Percentiles rank a stretch among this genome's conserved stretches.
Evolutionary conservation across 2,797 vertebrate genomes (phyloP).

Genomic region (Chelonia mydas): DNA sequence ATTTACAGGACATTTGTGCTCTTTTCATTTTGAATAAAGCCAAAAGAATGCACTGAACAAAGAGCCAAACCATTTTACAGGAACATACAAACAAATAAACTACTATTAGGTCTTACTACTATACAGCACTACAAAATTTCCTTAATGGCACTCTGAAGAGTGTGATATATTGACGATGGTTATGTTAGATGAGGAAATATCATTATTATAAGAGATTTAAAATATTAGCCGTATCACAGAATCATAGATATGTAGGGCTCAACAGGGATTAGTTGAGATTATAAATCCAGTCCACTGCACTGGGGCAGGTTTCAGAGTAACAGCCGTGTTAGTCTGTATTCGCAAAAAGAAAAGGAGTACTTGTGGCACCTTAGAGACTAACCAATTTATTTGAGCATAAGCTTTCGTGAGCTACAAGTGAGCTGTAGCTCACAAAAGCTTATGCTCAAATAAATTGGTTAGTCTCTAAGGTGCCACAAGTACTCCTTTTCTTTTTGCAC

Average conservation of each 20-base stretch:
- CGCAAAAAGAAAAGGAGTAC: too few species aligned
- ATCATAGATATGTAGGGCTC: not conserved
- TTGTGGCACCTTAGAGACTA: too few species aligned
- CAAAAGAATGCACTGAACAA: not conserved
- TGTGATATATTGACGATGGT: conserved; percentile 49
- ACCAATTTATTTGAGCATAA: too few species aligned
- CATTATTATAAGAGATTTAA: conserved; percentile 35
- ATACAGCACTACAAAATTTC: not conserved
- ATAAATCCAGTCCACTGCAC: not conserved
- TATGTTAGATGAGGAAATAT: conserved; percentile 43
- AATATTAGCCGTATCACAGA: conserved; percentile 22
- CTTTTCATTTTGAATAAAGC: not conserved
- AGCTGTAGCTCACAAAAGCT: too few species aligned
- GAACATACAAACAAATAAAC: not conserved
- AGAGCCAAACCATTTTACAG: not conserved
- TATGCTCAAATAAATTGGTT: too few species aligned
- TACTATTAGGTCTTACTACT: not conserved
- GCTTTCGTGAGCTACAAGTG: too few species aligned
- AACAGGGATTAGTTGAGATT: not conserved
- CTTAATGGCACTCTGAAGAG: conserved; percentile 38
- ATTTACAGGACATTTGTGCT: not conserved
- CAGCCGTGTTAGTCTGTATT: too few species aligned
- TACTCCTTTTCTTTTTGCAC: too few species aligned
- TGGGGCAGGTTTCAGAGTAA: not conserved
- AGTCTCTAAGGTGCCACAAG: too few species aligned